Percentiles rank a stretch among this genome's conserved stretches.
Conservation (phyloP, 2,888 invertebrate genomes). For the Drosophila demipolita region DNA sequence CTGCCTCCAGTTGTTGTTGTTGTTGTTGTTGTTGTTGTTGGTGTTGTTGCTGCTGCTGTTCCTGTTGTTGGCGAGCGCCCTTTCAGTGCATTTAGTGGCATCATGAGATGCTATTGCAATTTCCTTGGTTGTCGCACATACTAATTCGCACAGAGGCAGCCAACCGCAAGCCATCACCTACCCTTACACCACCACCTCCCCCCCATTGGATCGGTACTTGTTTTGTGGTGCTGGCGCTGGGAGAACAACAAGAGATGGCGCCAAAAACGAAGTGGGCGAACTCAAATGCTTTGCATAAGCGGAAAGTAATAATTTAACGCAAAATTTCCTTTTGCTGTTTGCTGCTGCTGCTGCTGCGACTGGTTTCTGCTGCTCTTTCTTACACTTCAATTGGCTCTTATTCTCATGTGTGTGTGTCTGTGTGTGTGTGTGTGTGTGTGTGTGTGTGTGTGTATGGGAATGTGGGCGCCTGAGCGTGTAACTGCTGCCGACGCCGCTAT, state of each 20-base stretch:
- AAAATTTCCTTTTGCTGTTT: conserved; percentile 81
- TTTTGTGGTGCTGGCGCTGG: conserved; percentile 32
- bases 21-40: conserved; percentile 26
- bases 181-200: neutral
- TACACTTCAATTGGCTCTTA: conserved; percentile 77
- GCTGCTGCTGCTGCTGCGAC: conserved; percentile 33
- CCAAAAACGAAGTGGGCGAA: conserved; percentile 66
- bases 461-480: conserved; percentile 48
- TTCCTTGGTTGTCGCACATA: conserved; percentile 83
- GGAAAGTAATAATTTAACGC: conserved; percentile 84
- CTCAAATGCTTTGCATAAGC: conserved; percentile 81
- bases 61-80: conserved; percentile 50
- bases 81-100: conserved; percentile 79
- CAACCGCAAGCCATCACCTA: conserved; percentile 51
- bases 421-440: conserved; percentile 23
- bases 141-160: conserved; percentile 77
- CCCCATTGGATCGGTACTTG: conserved; percentile 1
- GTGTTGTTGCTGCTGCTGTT: conserved; percentile 17
- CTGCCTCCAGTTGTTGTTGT: conserved; percentile 13
- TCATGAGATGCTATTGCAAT: conserved; percentile 81
- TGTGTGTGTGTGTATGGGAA: conserved; percentile 17
- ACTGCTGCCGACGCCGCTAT: conserved; percentile 66
- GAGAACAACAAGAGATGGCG: conserved; percentile 58
- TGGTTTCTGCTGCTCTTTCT: conserved; percentile 67
- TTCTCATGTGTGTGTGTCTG: conserved; percentile 21